These are phyloP conservation scores for Halcyon senegalensis DNA, from an alignment of 2,113 vertebrate species.

Conservation along the genomic window DNA sequence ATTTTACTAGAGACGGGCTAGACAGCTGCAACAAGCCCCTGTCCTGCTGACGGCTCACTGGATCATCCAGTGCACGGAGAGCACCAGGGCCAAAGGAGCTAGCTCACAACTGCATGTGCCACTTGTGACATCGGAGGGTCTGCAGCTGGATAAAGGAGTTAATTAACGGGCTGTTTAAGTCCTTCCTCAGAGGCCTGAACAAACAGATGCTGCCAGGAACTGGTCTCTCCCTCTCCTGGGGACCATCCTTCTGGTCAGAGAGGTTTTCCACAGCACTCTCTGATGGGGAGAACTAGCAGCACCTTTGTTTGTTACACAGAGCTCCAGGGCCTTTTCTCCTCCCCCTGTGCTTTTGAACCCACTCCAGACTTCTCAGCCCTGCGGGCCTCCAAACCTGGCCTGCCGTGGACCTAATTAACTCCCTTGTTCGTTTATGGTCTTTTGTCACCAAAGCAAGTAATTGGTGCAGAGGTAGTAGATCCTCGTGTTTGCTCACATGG, in stretches of 20 bases:
- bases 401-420: slow-evolving; percentile 42
- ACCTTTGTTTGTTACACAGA: slow-evolving; percentile 18
- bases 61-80: not conserved
- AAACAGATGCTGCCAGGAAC: slow-evolving; percentile 17
- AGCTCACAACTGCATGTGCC: not conserved
- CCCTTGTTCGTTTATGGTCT: slow-evolving; percentile 50
- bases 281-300: not conserved
- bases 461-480: not conserved
- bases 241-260: not conserved
- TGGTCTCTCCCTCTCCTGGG: not conserved
- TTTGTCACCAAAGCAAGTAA: slow-evolving; percentile 45
- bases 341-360: not conserved
- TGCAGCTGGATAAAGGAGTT: slow-evolving; percentile 30
- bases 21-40: slow-evolving; percentile 18
- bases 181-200: not conserved
- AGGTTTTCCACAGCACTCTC: not conserved
- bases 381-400: not conserved
- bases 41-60: not conserved
- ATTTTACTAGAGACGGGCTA: not conserved
- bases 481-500: not conserved
- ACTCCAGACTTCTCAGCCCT: slow-evolving; percentile 28
- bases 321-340: not conserved
- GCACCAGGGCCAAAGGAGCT: not conserved
- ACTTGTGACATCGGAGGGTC: not conserved
- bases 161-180: slow-evolving; percentile 12